Percentiles rank a stretch among this genome's conserved stretches.
These are phyloP conservation scores for Gymnosoma rotundatum DNA, from an alignment of 2,888 invertebrate genomes.

Conservation along the genomic window DNA sequence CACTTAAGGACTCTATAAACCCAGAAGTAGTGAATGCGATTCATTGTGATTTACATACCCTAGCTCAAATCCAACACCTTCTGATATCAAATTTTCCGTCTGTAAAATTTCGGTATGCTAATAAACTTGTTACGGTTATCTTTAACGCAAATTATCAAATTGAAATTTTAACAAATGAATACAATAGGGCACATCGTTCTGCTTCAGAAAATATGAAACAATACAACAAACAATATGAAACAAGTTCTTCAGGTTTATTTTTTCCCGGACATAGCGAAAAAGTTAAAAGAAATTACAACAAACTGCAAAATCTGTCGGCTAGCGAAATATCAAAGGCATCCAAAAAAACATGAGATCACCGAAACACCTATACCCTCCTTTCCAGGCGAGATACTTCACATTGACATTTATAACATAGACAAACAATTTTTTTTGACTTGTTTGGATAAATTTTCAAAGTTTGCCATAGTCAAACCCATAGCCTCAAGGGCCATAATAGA, in stretches of 20 bases:
- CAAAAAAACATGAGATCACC: not conserved
- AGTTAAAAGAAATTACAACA: not conserved
- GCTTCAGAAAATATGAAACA: constrained; percentile 27
- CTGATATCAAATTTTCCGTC: constrained; percentile 40
- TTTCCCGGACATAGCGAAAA: constrained; percentile 28
- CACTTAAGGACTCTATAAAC: constrained; percentile 13
- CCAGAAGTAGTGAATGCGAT: constrained; percentile 32
- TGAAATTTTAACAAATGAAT: constrained; percentile 59
- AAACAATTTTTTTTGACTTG: not conserved
- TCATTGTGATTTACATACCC: constrained; percentile 33
- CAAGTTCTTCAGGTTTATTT: constrained; percentile 44
- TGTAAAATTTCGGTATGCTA: constrained; percentile 50
- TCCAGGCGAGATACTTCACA: not conserved
- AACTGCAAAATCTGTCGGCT: constrained; percentile 7
- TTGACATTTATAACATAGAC: not conserved
- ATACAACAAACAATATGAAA: constrained; percentile 30
- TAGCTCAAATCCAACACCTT: constrained; percentile 48
- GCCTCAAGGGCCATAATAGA: not conserved
- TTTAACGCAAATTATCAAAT: constrained; percentile 55
- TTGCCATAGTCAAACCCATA: not conserved
- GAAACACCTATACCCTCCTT: not conserved
- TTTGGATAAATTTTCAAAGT: constrained; percentile 4
- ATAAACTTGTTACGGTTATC: constrained; percentile 56
- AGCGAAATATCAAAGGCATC: not conserved
- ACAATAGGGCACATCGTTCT: constrained; percentile 50